Evolutionary conservation across 2,113 vertebrate species (phyloP).

Genomic region (Apaloderma vittatum): DNA sequence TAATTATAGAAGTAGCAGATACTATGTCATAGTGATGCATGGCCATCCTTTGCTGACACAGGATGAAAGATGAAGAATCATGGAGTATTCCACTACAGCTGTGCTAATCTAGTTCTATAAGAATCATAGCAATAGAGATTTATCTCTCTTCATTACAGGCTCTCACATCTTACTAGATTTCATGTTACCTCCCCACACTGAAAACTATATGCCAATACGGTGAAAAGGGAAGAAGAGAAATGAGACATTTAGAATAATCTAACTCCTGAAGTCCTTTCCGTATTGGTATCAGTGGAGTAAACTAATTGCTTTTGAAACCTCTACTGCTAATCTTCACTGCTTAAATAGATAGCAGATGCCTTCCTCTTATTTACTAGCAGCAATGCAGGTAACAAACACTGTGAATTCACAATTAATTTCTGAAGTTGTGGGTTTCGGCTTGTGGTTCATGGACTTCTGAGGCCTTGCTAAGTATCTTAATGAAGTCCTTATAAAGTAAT

Average conservation of each 20-base stretch:
- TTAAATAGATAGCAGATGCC: not conserved
- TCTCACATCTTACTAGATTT: not conserved
- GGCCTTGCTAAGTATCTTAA: not conserved
- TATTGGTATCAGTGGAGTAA: not conserved
- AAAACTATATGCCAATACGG: not conserved
- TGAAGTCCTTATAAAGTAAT: not conserved
- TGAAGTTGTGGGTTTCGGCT: not conserved
- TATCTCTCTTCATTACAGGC: not conserved
- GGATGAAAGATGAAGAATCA: not conserved
- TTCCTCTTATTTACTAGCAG: not conserved
- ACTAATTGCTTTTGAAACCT: not conserved
- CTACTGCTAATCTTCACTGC: not conserved
- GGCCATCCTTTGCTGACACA: not conserved
- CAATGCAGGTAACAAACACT: not conserved
- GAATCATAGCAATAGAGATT: fast-evolving
- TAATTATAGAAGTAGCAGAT: not conserved
- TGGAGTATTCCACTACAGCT: not conserved
- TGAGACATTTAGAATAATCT: not conserved
- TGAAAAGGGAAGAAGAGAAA: not conserved
- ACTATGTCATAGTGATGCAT: not conserved
- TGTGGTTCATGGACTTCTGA: not conserved
- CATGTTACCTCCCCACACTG: not conserved
- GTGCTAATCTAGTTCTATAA: not conserved
- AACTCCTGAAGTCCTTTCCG: not conserved
- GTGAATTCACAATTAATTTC: not conserved